These are phyloP conservation scores for Xanthorhoe designata DNA, from an alignment of 2,888 invertebrate genomes.

Conservation along the genomic window DNA sequence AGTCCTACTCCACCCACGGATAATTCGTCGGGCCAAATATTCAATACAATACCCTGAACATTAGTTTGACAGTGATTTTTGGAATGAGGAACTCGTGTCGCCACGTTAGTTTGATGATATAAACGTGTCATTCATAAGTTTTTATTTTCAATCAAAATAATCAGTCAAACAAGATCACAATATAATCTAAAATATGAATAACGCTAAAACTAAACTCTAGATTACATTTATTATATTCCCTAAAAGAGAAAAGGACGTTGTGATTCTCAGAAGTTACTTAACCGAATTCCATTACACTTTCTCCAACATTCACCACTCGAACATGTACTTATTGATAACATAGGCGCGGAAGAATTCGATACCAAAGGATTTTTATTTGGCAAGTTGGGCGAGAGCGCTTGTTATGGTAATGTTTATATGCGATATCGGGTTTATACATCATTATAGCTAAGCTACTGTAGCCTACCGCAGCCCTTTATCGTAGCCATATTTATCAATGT, in stretches of 20 bases:
- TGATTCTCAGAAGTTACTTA: conserved; percentile 24
- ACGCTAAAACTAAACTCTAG: not conserved
- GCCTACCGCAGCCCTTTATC: conserved; percentile 22
- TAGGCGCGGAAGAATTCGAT: conserved; percentile 22
- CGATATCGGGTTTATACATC: not conserved
- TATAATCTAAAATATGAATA: not conserved
- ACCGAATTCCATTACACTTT: conserved; percentile 33
- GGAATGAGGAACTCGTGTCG: not conserved
- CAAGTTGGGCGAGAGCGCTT: conserved; percentile 14
- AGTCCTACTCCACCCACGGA: not conserved
- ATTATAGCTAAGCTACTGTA: conserved; percentile 15
- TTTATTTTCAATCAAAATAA: too few species aligned
- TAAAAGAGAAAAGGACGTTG: conserved; percentile 23
- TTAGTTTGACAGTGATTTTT: not conserved
- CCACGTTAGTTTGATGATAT: too few species aligned
- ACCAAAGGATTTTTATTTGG: conserved; percentile 8
- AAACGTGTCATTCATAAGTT: too few species aligned
- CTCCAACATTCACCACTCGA: conserved; percentile 21
- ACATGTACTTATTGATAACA: not conserved
- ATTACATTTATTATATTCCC: conserved; percentile 10
- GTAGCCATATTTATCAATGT: conserved; percentile 25
- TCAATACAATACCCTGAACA: not conserved
- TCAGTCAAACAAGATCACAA: not conserved
- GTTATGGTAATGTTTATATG: conserved; percentile 21
- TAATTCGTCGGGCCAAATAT: not conserved